Conservation (phyloP, 2,113 vertebrate genomes). For the Elaphurus davidianus region DNA sequence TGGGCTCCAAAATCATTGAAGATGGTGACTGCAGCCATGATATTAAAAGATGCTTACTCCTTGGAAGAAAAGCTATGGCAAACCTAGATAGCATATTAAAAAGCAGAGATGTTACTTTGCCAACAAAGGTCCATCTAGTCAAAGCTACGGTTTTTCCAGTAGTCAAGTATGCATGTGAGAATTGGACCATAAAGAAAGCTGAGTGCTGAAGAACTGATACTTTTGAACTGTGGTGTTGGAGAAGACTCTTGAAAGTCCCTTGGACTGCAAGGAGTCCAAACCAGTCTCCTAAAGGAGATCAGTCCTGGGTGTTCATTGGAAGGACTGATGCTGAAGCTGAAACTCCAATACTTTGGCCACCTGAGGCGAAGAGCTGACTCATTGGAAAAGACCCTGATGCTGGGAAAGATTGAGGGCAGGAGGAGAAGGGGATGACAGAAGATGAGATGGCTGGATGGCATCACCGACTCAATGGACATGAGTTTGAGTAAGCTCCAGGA, state of each 20-base stretch:
- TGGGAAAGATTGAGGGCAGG: neutral
- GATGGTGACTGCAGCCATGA: neutral
- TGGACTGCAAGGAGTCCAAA: neutral
- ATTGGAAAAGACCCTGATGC: neutral
- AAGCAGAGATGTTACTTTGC: neutral
- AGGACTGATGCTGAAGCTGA: neutral
- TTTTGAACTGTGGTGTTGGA: neutral
- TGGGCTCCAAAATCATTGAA: neutral
- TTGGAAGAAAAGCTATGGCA: neutral
- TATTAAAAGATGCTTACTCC: neutral
- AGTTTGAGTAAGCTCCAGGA: neutral
- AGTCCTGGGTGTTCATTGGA: neutral
- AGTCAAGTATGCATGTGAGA: neutral
- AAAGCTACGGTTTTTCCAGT: neutral
- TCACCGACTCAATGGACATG: neutral
- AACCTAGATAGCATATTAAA: neutral
- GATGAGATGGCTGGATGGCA: neutral
- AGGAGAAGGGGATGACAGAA: neutral
- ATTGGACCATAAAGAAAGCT: neutral
- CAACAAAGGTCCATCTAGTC: neutral
- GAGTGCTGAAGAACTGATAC: neutral
- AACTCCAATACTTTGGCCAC: neutral
- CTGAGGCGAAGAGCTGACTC: neutral
- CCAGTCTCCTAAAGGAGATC: neutral
- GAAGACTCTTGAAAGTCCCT: neutral